A percentile compares a stretch with the other conserved stretches of the same genome.
These are phyloP conservation scores for Grus americana DNA, from an alignment of 2,113 vertebrate genomes.

Conservation along the genomic window DNA sequence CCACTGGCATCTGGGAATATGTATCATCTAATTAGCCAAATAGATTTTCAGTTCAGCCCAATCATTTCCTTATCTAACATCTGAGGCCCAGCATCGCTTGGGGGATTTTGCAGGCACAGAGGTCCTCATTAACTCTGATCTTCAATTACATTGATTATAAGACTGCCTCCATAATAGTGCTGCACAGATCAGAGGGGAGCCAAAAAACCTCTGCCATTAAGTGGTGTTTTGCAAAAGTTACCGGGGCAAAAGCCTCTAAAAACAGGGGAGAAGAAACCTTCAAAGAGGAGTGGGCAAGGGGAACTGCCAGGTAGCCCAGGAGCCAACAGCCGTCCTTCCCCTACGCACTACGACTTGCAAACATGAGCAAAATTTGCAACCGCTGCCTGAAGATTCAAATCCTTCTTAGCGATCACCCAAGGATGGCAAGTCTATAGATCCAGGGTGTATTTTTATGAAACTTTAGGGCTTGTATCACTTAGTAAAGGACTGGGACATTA, in stretches of 20 bases:
- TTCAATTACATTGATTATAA: conserved; percentile 83
- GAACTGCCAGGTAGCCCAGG: background rate
- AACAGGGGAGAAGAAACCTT: background rate
- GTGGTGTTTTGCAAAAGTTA: conserved; percentile 49
- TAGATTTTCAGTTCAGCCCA: conserved; percentile 82
- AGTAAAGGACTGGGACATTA: background rate
- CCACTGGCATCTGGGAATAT: conserved; percentile 72
- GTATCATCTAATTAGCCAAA: conserved; percentile 84
- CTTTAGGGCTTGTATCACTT: background rate
- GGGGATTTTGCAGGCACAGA: conserved; percentile 66
- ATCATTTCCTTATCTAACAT: conserved; percentile 82
- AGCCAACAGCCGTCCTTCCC: background rate
- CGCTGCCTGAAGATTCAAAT: background rate
- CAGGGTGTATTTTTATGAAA: background rate
- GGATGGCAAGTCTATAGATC: background rate
- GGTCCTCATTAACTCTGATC: conserved; percentile 84
- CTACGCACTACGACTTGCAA: background rate
- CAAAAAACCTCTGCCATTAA: conserved; percentile 44
- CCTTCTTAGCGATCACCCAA: background rate
- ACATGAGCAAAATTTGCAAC: rapidly evolving
- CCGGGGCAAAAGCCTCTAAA: conserved; percentile 20
- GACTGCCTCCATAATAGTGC: conserved; percentile 68
- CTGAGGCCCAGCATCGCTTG: conserved; percentile 69
- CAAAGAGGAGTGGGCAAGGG: background rate
- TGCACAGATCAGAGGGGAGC: conserved; percentile 67